phyloP scores from a whole-genome alignment of 2,888 invertebrate genomes.

The Macrophya annulata region DNA sequence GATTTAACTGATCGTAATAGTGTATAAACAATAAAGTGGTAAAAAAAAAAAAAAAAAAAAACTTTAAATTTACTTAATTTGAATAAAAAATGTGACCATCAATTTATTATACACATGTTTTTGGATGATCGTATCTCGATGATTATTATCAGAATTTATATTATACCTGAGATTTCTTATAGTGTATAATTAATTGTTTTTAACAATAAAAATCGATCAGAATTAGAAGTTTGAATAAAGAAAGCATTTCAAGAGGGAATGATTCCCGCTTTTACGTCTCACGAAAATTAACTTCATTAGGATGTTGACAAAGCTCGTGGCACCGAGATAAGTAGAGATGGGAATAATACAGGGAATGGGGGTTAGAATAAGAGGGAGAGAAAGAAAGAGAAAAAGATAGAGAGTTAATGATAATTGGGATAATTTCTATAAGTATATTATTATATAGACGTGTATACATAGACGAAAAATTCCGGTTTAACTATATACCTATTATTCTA shows the following conservation, averaged over 20 bases:
- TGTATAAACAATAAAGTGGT: no score
- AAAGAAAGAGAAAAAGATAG: neutral
- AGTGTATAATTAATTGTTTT: neutral
- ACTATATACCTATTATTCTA: no score
- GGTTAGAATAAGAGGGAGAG: neutral
- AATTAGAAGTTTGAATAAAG: slow-evolving; percentile 17
- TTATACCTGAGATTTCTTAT: neutral
- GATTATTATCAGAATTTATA: no score
- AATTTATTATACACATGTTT: no score
- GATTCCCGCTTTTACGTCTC: slow-evolving; percentile 56
- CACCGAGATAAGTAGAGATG: neutral
- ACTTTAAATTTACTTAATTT: no score
- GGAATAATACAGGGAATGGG: neutral
- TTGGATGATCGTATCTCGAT: no score
- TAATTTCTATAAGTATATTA: slow-evolving; percentile 51
- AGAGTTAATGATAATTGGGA: slow-evolving; percentile 65
- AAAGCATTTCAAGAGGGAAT: slow-evolving; percentile 34
- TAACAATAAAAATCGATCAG: neutral
- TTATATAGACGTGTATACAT: neutral
- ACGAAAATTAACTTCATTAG: slow-evolving; percentile 70
- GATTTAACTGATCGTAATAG: neutral
- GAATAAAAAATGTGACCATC: no score
- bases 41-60: no score
- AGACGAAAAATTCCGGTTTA: no score
- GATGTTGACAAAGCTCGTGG: slow-evolving; percentile 62